phyloP scores from a whole-genome alignment of 2,797 vertebrate species.

The Enteromius viviparus region DNA sequence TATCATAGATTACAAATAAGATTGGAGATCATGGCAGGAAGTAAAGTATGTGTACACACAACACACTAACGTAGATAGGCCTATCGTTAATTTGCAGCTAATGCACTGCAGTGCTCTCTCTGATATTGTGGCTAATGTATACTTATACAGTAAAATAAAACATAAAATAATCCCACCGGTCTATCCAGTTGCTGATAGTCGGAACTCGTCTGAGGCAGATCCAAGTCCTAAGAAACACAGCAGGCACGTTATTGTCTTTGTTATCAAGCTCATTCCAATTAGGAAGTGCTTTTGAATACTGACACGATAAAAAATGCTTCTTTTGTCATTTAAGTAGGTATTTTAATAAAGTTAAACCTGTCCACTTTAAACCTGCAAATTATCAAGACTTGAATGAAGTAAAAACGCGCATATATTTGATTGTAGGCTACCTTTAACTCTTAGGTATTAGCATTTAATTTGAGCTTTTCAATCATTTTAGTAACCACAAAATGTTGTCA shows the following conservation, averaged over 20 bases:
- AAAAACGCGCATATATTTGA: background rate
- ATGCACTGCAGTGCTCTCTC: background rate
- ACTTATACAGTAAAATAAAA: background rate
- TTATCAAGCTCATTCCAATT: background rate
- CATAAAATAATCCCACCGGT: conserved; percentile 7
- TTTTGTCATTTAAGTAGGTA: background rate
- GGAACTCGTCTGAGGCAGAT: background rate
- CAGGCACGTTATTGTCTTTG: background rate
- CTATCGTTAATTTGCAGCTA: background rate
- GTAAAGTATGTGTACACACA: background rate
- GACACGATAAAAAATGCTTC: background rate
- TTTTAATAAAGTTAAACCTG: background rate
- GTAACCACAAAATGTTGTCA: background rate
- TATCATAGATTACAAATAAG: background rate
- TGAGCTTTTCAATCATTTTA: background rate
- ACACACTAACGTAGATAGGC: background rate
- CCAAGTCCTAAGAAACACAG: conserved; percentile 1
- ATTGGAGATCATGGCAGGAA: background rate
- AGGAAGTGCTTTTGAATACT: background rate
- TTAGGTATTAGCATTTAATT: background rate
- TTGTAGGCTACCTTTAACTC: background rate
- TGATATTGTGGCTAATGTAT: background rate
- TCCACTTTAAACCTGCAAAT: no score
- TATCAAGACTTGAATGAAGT: background rate
- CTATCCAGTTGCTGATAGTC: conserved; percentile 40